Conservation (phyloP, 2,888 invertebrate species). For the Dorcus hopei region DNA sequence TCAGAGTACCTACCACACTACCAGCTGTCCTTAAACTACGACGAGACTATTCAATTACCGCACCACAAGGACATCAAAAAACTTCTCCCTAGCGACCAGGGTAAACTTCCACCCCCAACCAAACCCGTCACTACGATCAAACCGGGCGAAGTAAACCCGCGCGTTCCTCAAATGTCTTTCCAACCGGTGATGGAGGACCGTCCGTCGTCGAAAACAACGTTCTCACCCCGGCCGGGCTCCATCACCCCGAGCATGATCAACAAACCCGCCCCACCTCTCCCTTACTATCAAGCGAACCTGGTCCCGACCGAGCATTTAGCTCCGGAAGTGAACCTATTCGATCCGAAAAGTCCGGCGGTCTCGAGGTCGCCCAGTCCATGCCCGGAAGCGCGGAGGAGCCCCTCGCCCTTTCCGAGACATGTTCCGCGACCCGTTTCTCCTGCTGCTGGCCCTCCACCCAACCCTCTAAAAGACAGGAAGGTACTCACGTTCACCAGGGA, state of each 20-base stretch:
- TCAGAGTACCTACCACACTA: constrained; percentile 63
- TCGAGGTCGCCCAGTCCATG: constrained; percentile 67
- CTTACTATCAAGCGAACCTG: constrained; percentile 75
- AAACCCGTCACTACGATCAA: constrained; percentile 38
- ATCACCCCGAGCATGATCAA: constrained; percentile 70
- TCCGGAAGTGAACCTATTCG: constrained; percentile 58
- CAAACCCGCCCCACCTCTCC: constrained; percentile 72
- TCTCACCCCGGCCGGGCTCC: constrained; percentile 57
- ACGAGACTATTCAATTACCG: constrained; percentile 25
- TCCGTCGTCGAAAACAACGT: constrained; percentile 46
- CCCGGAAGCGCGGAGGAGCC: constrained; percentile 41
- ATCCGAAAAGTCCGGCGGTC: constrained; percentile 58
- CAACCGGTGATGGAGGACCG: constrained; percentile 61
- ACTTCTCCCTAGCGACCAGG: constrained; percentile 18
- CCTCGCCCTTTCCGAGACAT: constrained; percentile 40
- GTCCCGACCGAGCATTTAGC: constrained; percentile 65
- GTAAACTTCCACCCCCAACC: constrained; percentile 20
- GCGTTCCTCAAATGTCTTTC: constrained; percentile 53
- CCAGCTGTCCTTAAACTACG: constrained; percentile 47
- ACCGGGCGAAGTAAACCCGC: constrained; percentile 42
- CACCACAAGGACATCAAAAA: constrained; percentile 28
- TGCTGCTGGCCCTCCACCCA: constrained; percentile 68
- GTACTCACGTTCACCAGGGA: constrained; percentile 10
- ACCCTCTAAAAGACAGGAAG: constrained; percentile 52
- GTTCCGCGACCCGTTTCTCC: constrained; percentile 61